Evolutionary conservation across 2,797 vertebrate species (phyloP).

Genomic region (Catharus ustulatus): DNA sequence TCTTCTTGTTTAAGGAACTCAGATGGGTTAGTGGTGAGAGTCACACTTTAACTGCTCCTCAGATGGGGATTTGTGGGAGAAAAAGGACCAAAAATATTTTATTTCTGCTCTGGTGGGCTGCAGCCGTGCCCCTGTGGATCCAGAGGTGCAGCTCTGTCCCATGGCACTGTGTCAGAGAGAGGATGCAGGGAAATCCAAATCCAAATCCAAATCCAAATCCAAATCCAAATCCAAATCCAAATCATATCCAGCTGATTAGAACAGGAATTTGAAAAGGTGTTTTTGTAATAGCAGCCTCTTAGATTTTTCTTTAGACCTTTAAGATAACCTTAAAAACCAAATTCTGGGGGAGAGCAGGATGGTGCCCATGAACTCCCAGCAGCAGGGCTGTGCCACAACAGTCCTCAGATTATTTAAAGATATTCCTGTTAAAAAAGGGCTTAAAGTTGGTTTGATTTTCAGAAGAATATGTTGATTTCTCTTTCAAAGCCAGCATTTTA

Average conservation of each 20-base stretch:
- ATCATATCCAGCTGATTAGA: neutral
- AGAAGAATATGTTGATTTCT: neutral
- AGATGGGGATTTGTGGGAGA: neutral
- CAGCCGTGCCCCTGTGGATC: neutral
- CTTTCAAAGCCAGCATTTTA: neutral
- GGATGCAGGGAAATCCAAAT: neutral
- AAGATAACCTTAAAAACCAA: neutral
- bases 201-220: neutral
- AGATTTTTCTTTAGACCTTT: neutral
- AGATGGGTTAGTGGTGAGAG: neutral
- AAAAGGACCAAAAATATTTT: neutral
- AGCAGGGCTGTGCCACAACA: neutral
- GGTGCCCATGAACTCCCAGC: neutral
- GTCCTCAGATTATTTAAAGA: neutral
- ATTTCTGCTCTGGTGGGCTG: neutral
- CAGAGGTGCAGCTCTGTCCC: neutral
- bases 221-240: neutral
- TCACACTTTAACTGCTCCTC: neutral
- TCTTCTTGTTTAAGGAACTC: neutral
- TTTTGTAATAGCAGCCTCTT: neutral
- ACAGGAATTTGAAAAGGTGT: neutral
- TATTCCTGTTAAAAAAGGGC: neutral
- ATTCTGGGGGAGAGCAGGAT: neutral
- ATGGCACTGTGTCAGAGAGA: rapidly evolving
- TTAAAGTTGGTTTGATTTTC: neutral